Evolutionary conservation across 1,140 invertebrate genomes (phyloP).

Genomic region (Cepaea nemoralis): DNA sequence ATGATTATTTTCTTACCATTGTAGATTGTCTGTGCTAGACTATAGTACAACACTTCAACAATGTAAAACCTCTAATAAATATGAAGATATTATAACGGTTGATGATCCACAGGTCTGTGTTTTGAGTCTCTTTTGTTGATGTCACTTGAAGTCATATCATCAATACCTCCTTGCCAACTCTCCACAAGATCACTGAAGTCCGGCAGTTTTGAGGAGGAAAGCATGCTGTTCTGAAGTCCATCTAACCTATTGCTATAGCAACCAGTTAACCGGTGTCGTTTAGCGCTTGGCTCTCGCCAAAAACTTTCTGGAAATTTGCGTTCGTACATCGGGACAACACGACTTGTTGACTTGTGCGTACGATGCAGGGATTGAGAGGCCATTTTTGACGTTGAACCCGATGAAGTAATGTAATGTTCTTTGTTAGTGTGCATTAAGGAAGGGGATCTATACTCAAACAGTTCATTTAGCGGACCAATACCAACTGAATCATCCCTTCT

Average conservation of each 20-base stretch:
- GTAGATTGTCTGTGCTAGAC: no score
- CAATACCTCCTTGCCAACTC: slow-evolving; percentile 57
- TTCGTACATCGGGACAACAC: slow-evolving; percentile 59
- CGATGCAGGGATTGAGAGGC: background rate
- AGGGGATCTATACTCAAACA: slow-evolving; percentile 63
- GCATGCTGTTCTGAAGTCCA: background rate
- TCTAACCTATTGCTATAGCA: background rate
- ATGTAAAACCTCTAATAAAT: no score
- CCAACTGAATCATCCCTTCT: slow-evolving; percentile 56
- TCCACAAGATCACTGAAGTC: slow-evolving; percentile 67
- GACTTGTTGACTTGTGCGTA: slow-evolving; percentile 33
- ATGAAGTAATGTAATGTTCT: slow-evolving; percentile 47
- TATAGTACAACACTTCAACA: no score
- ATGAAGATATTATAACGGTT: background rate
- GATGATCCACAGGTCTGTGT: background rate
- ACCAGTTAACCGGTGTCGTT: background rate
- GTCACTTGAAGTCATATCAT: background rate
- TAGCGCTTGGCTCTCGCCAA: slow-evolving; percentile 56
- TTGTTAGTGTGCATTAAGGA: slow-evolving; percentile 51
- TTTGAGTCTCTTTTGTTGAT: background rate
- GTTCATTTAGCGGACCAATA: slow-evolving; percentile 60
- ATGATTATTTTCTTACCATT: no score
- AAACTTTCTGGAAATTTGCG: slow-evolving; percentile 63
- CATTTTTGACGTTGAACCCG: background rate
- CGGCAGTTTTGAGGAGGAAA: slow-evolving; percentile 52